Conservation (phyloP, 2,113 vertebrate genomes). For the Hyperoodon ampullatus region DNA sequence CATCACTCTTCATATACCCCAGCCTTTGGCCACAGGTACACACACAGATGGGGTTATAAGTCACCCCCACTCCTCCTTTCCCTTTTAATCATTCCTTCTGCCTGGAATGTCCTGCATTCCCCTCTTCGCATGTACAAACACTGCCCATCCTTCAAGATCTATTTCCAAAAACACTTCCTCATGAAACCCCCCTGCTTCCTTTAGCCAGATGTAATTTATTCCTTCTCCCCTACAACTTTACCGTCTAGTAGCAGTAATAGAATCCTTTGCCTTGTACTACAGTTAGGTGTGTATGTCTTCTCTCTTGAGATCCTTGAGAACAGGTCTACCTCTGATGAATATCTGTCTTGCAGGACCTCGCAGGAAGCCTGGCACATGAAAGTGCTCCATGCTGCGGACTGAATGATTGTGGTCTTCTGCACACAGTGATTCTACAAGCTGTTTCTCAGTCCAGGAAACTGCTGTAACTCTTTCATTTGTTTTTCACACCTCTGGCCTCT, state of each 20-base stretch:
- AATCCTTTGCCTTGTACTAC: neutral
- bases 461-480: neutral
- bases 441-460: neutral
- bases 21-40: neutral
- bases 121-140: neutral
- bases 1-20: neutral
- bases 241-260: neutral
- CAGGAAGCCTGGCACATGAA: neutral
- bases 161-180: neutral
- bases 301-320: neutral
- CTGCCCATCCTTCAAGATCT: neutral
- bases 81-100: neutral
- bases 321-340: neutral
- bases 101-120: neutral
- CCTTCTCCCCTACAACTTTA: neutral
- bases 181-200: neutral
- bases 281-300: neutral
- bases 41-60: neutral
- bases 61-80: neutral
- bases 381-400: no score
- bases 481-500: neutral
- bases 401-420: neutral
- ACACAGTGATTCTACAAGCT: neutral
- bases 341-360: neutral
- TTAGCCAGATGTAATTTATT: neutral